Evolutionary conservation across 2,888 invertebrate genomes (phyloP).

Genomic region (Clivina fossor): DNA sequence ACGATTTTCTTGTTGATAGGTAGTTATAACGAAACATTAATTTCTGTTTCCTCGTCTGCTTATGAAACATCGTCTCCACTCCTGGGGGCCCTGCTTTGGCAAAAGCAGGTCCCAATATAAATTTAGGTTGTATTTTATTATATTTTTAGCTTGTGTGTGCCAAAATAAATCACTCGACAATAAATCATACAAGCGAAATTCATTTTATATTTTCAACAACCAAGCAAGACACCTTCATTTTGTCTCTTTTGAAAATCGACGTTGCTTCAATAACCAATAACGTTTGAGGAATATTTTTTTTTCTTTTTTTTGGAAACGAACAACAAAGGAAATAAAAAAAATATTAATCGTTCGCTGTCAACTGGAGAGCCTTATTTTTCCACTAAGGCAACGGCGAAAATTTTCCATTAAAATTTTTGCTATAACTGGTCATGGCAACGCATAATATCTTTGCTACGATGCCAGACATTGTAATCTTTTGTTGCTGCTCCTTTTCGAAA

Average conservation of each 20-base stretch:
- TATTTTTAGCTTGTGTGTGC: no score
- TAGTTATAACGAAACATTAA: no score
- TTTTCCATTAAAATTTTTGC: conserved; percentile 32
- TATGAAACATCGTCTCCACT: no score
- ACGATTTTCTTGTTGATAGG: no score
- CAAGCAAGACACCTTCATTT: conserved; percentile 26
- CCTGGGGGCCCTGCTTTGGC: no score
- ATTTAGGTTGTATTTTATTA: no score
- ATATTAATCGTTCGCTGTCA: conserved; percentile 22
- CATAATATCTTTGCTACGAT: no score
- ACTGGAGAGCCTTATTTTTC: conserved; percentile 19
- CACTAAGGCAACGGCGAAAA: conserved; percentile 12
- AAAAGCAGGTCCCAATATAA: no score
- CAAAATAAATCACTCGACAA: conserved; percentile 17
- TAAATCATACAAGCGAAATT: conserved; percentile 13
- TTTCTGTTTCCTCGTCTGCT: no score
- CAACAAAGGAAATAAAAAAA: conserved; percentile 3
- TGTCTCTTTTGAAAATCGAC: conserved; percentile 17
- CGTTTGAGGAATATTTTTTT: conserved; percentile 14
- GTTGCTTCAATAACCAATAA: conserved; percentile 25
- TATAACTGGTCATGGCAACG: conserved; percentile 26
- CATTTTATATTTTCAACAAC: conserved; percentile 13
- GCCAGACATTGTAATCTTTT: conserved; percentile 31
- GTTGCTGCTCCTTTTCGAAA: no score
- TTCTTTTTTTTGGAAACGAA: not conserved